Base-by-base conservation (phyloP, 2,888 invertebrate species). In the Apotomis capreana region DNA sequence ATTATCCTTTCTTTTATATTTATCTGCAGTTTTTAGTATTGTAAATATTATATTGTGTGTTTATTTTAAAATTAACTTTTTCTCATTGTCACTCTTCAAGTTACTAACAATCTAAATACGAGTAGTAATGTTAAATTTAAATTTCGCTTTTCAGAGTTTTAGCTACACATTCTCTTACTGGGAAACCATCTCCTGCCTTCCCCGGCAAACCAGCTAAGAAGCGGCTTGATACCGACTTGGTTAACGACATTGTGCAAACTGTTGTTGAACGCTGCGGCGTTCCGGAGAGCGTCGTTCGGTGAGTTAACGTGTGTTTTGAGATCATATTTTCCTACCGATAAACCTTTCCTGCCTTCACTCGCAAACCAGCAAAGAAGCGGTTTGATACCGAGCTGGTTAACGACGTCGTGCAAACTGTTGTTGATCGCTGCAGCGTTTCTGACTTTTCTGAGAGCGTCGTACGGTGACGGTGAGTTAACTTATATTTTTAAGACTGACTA, bases 161-260 rank as follows among this genome's bases (percentile, higher is more conserved):
- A 8, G 68, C 67, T 9, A 58, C 67, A 8, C 57, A 58, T 37
- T 89, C 89, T 0, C 75, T 94, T n/a, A 91, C 89, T 0, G 93
- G 94, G 12, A 92, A 91, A 74, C 89, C 90, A 0, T 92, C 92
- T 9, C 92, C 91, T 0, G 93, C 80, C 2, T 80, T 80, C 51
- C 74, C 63, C 37, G 70, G 73, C 13, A 79, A 77, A 68, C 79
- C 79, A 5, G 76, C 79, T 0, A 80, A 80, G 69, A 70, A 78
- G 69, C 71, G 77, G 69, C 77, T 94, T 63, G 85, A 94, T 74
- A 80, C 88, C 0, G 69, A 74, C 0, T 89, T 87, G 72, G 86
- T 40, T 5, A 40, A 40, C 3, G 94, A 94, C 74, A 85, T 93
- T 36, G 84, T 92, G 10, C 83, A 88, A 55, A 80, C 87, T 6